Evolutionary conservation across 2,888 invertebrate genomes (phyloP), one percentile per base, ranked within the genome.

Genomic region (Agapostemon virescens): DNA sequence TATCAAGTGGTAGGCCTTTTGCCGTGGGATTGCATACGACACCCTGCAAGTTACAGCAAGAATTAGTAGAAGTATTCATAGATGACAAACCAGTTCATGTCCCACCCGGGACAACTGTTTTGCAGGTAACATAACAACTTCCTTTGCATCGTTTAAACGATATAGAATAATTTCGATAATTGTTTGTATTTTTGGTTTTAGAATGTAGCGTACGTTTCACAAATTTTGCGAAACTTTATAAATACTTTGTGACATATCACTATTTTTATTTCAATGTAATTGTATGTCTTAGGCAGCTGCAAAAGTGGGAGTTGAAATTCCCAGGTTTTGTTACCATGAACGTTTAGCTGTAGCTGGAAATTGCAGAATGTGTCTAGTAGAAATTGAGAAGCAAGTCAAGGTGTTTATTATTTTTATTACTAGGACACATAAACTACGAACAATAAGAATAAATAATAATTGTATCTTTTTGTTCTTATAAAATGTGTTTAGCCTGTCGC

Each of bases 351-450:
- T 99, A 42, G 99, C 99, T 85, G 99, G 99, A 66, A 99, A 99
- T 94, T 99, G 99, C 92, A 95, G 99, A 84, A 99, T 99, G 99
- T 99, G 99, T 93, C 94, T 99, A 40, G 99, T 99, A 0, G 99
- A 99, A 93, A 98, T 99, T 17, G 99, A 99, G 92, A 99, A 98
- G 92, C 98, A 98, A 61, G 98, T 1, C 98, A 99, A 99, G 85
- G 90, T 90, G 87, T 74, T 26, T 17, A 7, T 58, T 61, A 63
- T 68, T 33, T 58, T 30, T 38, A 33, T 49, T 15, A 33, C 13
- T n/a, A 5, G 9, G 9, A 9, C n/a, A 49, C 49, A n/a, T 20
- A 23, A 23, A 69, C 0, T 36, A 45, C 17, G 36, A 13, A 2
- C 1, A 0, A 49, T 6, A 17, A 15, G 15, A 63, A 26, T 36